These are phyloP conservation scores for Mastigias papua DNA, from an alignment of 30 jellyfish, hydroid and myxozoan genomes.

Conservation along the genomic window DNA sequence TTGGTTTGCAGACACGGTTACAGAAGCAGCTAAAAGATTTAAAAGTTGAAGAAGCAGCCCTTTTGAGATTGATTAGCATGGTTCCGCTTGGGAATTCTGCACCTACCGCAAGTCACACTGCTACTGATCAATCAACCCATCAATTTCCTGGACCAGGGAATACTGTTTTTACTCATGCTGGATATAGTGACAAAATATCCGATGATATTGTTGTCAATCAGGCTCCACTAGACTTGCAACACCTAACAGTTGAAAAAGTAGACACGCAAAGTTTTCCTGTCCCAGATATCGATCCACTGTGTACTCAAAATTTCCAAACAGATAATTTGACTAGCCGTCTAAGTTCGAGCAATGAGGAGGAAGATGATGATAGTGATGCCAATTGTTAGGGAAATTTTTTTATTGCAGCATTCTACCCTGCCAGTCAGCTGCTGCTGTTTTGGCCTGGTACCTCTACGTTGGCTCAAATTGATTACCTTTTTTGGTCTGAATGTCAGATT, in stretches of 20 bases:
- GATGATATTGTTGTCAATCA: conserved; percentile 15
- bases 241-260: conserved; percentile 2
- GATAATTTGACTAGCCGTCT: neutral
- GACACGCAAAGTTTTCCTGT: neutral
- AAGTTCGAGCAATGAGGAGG: neutral
- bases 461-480: too few species aligned
- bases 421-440: too few species aligned
- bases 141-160: neutral
- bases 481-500: too few species aligned
- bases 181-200: neutral
- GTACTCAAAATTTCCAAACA: neutral
- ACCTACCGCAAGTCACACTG: neutral
- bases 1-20: conserved; percentile 9
- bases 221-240: conserved; percentile 1
- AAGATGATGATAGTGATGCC: neutral
- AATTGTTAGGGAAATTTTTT: too few species aligned
- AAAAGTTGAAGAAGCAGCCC: conserved; percentile 73
- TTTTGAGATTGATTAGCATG: conserved; percentile 40
- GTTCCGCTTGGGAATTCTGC: neutral
- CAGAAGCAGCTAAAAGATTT: conserved; percentile 22
- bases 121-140: neutral
- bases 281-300: neutral
- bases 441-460: too few species aligned
- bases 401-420: too few species aligned
- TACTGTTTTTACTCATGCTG: neutral